phyloP scores from a whole-genome alignment of 2,113 vertebrate species.

The Bujurquina vittata region DNA sequence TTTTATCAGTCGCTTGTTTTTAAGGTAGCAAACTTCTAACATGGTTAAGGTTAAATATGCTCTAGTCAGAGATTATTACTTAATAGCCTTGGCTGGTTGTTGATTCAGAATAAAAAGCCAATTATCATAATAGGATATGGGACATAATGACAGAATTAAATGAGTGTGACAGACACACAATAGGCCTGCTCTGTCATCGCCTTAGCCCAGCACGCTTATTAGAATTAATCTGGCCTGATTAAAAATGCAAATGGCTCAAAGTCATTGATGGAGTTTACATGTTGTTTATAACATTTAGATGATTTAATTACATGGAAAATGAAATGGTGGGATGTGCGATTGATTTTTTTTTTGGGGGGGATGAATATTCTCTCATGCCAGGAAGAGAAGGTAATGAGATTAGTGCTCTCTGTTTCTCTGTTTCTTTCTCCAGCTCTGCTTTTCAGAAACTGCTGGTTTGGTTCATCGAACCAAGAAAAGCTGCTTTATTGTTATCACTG shows the following conservation, averaged over 20 bases:
- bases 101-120: constrained; percentile 78
- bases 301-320: constrained; percentile 84
- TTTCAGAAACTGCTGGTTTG: constrained; percentile 60
- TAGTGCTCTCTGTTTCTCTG: constrained; percentile 55
- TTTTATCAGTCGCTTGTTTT: constrained; percentile 15
- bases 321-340: constrained; percentile 67
- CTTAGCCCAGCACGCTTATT: constrained; percentile 76
- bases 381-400: constrained; percentile 77
- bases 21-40: constrained; percentile 44
- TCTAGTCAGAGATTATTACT: constrained; percentile 73
- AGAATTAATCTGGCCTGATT: constrained; percentile 81
- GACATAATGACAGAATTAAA: constrained; percentile 78
- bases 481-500: constrained; percentile 60
- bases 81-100: constrained; percentile 75
- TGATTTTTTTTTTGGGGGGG: constrained; percentile 42
- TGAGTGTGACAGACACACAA: constrained; percentile 79
- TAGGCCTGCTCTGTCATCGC: constrained; percentile 72
- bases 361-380: constrained; percentile 69
- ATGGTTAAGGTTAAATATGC: constrained; percentile 69
- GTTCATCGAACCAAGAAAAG: constrained; percentile 63
- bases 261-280: constrained; percentile 80
- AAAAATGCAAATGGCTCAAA: constrained; percentile 82
- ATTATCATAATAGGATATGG: constrained; percentile 81
- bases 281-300: constrained; percentile 79
- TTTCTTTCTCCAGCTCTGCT: constrained; percentile 52